phyloP scores from a whole-genome alignment of 2,888 invertebrate genomes.

The Eulithis prunata region DNA sequence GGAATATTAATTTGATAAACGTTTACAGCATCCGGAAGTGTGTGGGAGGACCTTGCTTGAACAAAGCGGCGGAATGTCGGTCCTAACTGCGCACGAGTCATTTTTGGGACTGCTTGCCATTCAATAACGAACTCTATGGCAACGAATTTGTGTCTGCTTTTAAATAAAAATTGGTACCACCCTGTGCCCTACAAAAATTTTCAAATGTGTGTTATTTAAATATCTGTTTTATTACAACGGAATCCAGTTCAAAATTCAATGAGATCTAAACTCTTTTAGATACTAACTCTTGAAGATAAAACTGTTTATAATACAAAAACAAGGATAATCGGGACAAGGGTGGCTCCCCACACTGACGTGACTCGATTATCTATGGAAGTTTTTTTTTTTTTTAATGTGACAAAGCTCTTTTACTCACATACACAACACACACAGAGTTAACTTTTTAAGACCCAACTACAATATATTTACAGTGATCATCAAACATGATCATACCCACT shows the following conservation, averaged over 20 bases:
- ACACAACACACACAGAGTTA: neutral
- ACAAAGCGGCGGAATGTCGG: slow-evolving; percentile 76
- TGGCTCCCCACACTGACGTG: slow-evolving; percentile 33
- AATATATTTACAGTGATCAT: no score
- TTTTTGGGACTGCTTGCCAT: slow-evolving; percentile 25
- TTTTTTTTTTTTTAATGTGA: neutral
- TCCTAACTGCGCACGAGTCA: slow-evolving; percentile 64
- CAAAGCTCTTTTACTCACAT: neutral
- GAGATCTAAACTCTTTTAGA: neutral
- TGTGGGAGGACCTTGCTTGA: slow-evolving; percentile 65
- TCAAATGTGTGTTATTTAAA: slow-evolving; percentile 19
- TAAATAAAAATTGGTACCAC: neutral
- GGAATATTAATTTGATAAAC: slow-evolving; percentile 57
- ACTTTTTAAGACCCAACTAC: no score
- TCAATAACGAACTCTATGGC: slow-evolving; percentile 15
- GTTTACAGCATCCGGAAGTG: slow-evolving; percentile 72
- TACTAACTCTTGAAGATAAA: slow-evolving; percentile 35
- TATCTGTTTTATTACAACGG: slow-evolving; percentile 8
- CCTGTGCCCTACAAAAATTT: slow-evolving; percentile 54
- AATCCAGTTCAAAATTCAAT: neutral
- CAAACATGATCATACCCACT: no score
- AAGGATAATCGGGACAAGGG: slow-evolving; percentile 29
- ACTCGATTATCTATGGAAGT: neutral
- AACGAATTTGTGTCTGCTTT: neutral
- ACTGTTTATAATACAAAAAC: slow-evolving; percentile 31